Evolutionary conservation across 2,888 invertebrate genomes (phyloP).

Genomic region (Machimus rusticus): DNA sequence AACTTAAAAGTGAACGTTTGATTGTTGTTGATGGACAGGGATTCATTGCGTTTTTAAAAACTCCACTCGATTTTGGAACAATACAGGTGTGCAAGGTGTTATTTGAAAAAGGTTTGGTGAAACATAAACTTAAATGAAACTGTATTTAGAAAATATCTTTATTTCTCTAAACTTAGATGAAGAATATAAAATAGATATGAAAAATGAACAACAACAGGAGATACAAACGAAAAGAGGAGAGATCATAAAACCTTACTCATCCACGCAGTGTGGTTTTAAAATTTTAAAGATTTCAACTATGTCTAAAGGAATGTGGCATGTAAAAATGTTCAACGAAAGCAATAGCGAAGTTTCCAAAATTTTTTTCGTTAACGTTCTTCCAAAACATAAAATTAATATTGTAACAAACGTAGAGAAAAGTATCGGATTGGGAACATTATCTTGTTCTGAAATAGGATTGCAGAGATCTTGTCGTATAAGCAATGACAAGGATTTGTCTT

Average conservation of each 20-base stretch:
- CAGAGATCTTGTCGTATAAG: conserved; percentile 50
- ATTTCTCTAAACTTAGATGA: background rate
- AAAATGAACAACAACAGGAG: background rate
- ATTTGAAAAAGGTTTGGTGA: background rate
- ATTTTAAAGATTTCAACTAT: background rate
- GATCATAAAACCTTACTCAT: background rate
- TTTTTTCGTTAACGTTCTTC: background rate
- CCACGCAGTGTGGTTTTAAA: background rate
- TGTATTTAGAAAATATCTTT: background rate
- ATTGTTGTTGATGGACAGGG: background rate
- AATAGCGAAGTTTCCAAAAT: background rate
- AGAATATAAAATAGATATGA: background rate
- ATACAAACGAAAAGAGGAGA: background rate
- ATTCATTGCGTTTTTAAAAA: background rate
- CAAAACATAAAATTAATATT: background rate
- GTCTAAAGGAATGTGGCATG: background rate
- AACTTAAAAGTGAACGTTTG: background rate
- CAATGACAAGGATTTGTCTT: background rate
- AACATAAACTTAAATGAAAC: background rate
- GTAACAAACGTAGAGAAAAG: background rate
- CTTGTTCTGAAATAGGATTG: background rate
- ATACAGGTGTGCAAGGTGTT: background rate
- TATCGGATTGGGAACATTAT: background rate
- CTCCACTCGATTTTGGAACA: background rate
- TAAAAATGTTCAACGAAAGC: background rate